Conservation (phyloP, 2,113 vertebrate species). For the Rissa tridactyla region DNA sequence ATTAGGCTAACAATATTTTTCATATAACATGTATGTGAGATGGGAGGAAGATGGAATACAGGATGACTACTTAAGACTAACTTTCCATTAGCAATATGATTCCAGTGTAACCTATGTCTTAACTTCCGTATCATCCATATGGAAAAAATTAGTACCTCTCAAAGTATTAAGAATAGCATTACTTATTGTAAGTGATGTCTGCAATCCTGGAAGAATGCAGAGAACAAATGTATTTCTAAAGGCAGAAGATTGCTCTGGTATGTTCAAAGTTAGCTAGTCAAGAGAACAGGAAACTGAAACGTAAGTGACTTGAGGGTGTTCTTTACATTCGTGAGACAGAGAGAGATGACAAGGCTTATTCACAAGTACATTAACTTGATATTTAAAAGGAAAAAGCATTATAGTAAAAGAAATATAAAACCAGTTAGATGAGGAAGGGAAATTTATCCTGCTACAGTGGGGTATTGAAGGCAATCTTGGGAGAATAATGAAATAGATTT, state of each 20-base stretch:
- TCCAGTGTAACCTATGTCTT: background rate
- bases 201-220: background rate
- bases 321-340: background rate
- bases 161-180: background rate
- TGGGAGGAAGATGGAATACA: background rate
- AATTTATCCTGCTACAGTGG: background rate
- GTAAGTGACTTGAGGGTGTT: background rate
- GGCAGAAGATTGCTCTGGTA: background rate
- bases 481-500: background rate
- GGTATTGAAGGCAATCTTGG: background rate
- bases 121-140: background rate
- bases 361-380: background rate
- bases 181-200: background rate
- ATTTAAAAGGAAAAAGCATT: background rate
- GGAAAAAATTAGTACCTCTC: background rate
- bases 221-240: background rate
- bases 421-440: background rate
- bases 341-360: background rate
- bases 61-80: background rate
- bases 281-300: background rate
- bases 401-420: background rate
- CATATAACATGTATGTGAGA: background rate
- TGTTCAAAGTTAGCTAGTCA: background rate
- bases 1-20: background rate
- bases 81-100: background rate